Conservation (phyloP, 2,888 invertebrate genomes). For the Smittia aterrima region DNA sequence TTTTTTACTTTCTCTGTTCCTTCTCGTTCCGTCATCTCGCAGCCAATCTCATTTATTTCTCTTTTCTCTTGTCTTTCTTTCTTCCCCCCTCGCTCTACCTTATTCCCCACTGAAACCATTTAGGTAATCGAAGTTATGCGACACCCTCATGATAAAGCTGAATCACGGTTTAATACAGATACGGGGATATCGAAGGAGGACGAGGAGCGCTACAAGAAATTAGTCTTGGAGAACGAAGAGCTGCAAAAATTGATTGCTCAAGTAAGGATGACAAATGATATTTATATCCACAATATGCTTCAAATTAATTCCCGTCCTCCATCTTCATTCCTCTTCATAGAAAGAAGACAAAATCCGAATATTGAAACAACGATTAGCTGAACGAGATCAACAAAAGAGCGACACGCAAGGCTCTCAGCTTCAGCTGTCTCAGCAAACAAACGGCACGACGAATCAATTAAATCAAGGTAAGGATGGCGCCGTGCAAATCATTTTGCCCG, state of each 20-base stretch:
- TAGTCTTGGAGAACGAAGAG: conserved; percentile 93
- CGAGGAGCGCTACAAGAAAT: conserved; percentile 90
- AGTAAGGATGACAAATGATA: conserved; percentile 57
- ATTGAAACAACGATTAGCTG: conserved; percentile 61
- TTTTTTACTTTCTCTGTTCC: neutral
- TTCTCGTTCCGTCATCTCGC: neutral
- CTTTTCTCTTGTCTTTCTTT: neutral
- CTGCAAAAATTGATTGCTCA: conserved; percentile 91
- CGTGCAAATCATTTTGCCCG: conserved; percentile 69
- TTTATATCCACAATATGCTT: conserved; percentile 7
- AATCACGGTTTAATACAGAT: conserved; percentile 84
- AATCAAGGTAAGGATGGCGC: conserved; percentile 55
- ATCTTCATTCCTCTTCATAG: conserved; percentile 54
- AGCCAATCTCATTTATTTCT: neutral
- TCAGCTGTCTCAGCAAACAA: conserved; percentile 44
- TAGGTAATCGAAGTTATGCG: conserved; percentile 86
- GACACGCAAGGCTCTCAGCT: conserved; percentile 47
- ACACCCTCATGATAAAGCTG: conserved; percentile 83
- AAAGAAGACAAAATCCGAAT: conserved; percentile 86
- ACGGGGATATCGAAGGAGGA: conserved; percentile 82
- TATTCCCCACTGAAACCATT: neutral
- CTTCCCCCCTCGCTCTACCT: neutral
- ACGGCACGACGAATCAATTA: conserved; percentile 53
- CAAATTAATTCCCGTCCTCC: conserved; percentile 4
- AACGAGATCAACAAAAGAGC: conserved; percentile 67